These are phyloP conservation scores for Hermaeophaga mercurialis DNA, from an alignment of 2,888 invertebrate genomes.

Conservation along the genomic window DNA sequence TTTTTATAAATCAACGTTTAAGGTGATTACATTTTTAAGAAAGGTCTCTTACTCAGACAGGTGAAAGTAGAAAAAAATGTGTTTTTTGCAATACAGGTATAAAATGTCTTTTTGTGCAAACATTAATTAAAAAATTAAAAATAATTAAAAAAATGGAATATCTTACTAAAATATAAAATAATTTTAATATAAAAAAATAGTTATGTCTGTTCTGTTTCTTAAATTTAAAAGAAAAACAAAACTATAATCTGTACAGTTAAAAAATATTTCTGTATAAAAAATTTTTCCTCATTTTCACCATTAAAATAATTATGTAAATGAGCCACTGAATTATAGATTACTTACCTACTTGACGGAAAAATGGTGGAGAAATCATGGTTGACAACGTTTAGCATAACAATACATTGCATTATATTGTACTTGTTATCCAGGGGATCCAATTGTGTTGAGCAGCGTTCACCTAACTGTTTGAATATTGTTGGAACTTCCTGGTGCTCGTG, in stretches of 20 bases:
- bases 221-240: neutral
- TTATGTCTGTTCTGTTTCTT: no score
- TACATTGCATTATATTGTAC: conserved; percentile 46
- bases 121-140: no score
- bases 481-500: conserved; percentile 60
- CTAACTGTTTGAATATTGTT: conserved; percentile 45
- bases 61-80: no score
- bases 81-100: no score
- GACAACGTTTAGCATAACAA: conserved; percentile 42
- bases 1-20: no score
- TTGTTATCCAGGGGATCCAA: conserved; percentile 48
- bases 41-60: no score
- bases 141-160: no score
- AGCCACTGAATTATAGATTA: neutral
- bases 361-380: conserved; percentile 35
- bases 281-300: conserved; percentile 4
- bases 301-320: conserved; percentile 10
- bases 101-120: no score
- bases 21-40: no score
- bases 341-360: conserved; percentile 31
- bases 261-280: neutral
- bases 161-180: no score
- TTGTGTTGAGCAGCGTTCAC: conserved; percentile 48
- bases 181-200: no score
- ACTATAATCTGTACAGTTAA: no score